Percentiles rank a stretch among this genome's conserved stretches.
phyloP scores from a whole-genome alignment of 1,140 invertebrate genomes.

The Drosophila baimaii region DNA sequence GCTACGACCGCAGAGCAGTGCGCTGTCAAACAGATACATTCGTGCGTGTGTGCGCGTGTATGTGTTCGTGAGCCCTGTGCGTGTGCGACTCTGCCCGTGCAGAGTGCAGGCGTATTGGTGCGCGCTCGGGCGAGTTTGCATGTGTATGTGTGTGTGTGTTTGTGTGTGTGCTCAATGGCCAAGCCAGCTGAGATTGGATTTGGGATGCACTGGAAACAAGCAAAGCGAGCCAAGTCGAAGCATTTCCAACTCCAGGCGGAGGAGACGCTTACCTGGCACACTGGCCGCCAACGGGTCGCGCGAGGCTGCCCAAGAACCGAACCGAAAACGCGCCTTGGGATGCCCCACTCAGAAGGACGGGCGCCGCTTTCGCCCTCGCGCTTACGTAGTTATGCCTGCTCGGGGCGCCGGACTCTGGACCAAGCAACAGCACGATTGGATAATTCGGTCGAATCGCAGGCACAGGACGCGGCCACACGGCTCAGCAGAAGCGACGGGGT shows the following conservation, averaged over 20 bases:
- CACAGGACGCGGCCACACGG: conserved; percentile 42
- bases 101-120: conserved; percentile 25
- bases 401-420: conserved; percentile 18
- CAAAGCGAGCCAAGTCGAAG: not conserved
- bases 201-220: conserved; percentile 31
- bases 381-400: conserved; percentile 27
- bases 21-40: conserved; percentile 60
- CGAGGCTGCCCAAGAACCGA: conserved; percentile 15
- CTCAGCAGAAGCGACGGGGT: conserved; percentile 53
- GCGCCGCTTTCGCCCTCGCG: conserved; percentile 36
- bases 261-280: conserved; percentile 21
- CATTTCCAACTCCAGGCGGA: not conserved
- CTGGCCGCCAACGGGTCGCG: conserved; percentile 23
- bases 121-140: conserved; percentile 9
- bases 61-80: conserved; percentile 22
- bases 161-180: conserved; percentile 44
- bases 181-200: conserved; percentile 72
- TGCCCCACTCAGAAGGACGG: conserved; percentile 20
- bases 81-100: conserved; percentile 20
- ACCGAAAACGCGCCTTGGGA: conserved; percentile 16
- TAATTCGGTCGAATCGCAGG: conserved; percentile 19
- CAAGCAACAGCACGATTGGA: conserved; percentile 17
- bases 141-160: conserved; percentile 40
- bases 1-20: conserved; percentile 52
- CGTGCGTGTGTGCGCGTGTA: conserved; percentile 9